Evolutionary conservation across 2,797 vertebrate species (phyloP), one percentile per base, ranked within the genome.

Genomic region (Crypturellus tataupa): DNA sequence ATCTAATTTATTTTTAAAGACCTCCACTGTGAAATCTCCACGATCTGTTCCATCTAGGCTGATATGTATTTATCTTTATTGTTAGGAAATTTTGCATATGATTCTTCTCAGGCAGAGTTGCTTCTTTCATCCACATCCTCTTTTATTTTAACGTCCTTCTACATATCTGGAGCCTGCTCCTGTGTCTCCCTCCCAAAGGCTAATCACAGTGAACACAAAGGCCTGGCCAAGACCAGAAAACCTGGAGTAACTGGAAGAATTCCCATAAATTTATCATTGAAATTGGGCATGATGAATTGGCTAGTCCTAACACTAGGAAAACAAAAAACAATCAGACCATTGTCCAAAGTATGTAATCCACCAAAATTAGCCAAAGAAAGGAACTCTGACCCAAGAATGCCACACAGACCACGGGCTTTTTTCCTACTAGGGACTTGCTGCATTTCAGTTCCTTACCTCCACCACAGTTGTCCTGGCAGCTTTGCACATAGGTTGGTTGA

Each of bases 401-500:
- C 18, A 49, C 1, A 1, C 14, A 67, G 64, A 55, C 39, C 11
- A 35, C 69, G 70, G 2, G 1, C 4, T 13, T 39, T 67, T 20
- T 25, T 67, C 23, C 15, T 21, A 24, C 3, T 72, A 4, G 2
- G 3, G 8, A 27, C 2, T 80, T 65, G 20, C 4, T 37, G 6
- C 8, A 2, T 65, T 86, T 90, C 46, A 69, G 12, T 49, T 33
- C 46, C 97, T 67, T 98, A 99, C 99, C 99, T 99, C 99, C 42
- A 99, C 99, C 31, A 99, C 98, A 25, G 99, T 99, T 92, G 97
- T 98, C 94, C 97, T 98, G 40, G 99, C 99, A 95, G 99, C 99
- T 97, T 99, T 99, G 97, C 99, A 99, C 99, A 99, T 99, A 3
- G 99, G 99, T 83, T 99, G 98, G 96, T 99, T 99, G 97, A 99